Conservation (phyloP, 2,113 vertebrate species). For the Eurystomus gularis region DNA sequence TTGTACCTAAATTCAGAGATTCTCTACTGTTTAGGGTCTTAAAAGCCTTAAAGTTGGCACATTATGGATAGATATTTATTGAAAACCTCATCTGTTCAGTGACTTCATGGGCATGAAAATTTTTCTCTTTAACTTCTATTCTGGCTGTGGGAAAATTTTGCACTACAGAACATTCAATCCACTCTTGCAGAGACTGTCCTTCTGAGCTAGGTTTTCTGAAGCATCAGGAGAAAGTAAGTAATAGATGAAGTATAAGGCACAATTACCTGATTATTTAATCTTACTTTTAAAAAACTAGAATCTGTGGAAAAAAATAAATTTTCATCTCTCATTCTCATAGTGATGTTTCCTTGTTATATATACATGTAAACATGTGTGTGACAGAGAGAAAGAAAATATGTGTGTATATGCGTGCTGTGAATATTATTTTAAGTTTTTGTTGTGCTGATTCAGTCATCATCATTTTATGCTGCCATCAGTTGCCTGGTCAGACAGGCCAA, state of each 20-base stretch:
- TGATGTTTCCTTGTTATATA: background rate
- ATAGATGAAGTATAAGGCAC: background rate
- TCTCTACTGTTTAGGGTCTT: background rate
- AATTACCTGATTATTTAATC: background rate
- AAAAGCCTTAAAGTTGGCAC: background rate
- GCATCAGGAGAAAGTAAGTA: background rate
- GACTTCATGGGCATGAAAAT: background rate
- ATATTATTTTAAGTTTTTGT: no score
- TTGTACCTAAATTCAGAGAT: background rate
- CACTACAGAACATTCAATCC: background rate
- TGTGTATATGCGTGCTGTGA: rapidly evolving
- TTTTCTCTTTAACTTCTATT: background rate
- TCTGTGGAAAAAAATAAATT: rapidly evolving
- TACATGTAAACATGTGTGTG: background rate
- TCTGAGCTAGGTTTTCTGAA: background rate
- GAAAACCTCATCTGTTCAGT: background rate
- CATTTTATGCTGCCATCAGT: no score
- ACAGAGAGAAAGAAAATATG: no score
- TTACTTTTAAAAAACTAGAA: background rate
- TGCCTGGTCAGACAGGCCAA: no score
- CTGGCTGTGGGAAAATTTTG: background rate
- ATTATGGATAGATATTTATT: background rate
- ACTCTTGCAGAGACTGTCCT: background rate
- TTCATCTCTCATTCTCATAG: background rate
- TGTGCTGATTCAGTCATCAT: no score